These are phyloP conservation scores for Allobates femoralis DNA, from an alignment of 2,797 vertebrate species.

Conservation along the genomic window DNA sequence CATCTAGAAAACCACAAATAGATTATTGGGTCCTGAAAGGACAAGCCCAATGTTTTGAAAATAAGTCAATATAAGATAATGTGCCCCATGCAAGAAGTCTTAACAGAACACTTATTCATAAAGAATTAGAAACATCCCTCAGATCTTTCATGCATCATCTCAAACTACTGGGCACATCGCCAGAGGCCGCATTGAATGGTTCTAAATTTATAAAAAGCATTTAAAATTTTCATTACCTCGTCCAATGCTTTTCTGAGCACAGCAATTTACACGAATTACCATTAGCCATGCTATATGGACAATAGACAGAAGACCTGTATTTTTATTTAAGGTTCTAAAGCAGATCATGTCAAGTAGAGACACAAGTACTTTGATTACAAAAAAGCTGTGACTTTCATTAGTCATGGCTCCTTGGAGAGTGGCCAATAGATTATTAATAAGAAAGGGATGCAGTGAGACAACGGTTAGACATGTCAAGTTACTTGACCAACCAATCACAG, in stretches of 20 bases:
- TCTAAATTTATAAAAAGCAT: slow-evolving; percentile 13
- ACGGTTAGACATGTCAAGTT: too few relatives aligned
- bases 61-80: slow-evolving; percentile 21
- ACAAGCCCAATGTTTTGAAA: not conserved
- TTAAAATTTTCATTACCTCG: slow-evolving; percentile 12
- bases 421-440: not conserved
- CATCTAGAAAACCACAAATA: too few relatives aligned
- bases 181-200: not conserved
- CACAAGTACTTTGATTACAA: not conserved
- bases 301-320: not conserved
- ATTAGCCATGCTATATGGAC: slow-evolving; percentile 13
- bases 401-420: not conserved
- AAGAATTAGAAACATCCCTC: not conserved
- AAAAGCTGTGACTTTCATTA: not conserved
- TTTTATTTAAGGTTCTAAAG: not conserved
- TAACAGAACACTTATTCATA: slow-evolving; percentile 21
- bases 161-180: slow-evolving; percentile 10
- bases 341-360: not conserved
- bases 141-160: not conserved
- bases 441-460: not conserved
- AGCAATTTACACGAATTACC: slow-evolving; percentile 29
- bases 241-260: slow-evolving; percentile 34
- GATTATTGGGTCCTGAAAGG: not conserved
- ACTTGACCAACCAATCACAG: too few relatives aligned
- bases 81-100: not conserved